Conservation (phyloP, 2,113 vertebrate genomes). For the Jacana jacana region DNA sequence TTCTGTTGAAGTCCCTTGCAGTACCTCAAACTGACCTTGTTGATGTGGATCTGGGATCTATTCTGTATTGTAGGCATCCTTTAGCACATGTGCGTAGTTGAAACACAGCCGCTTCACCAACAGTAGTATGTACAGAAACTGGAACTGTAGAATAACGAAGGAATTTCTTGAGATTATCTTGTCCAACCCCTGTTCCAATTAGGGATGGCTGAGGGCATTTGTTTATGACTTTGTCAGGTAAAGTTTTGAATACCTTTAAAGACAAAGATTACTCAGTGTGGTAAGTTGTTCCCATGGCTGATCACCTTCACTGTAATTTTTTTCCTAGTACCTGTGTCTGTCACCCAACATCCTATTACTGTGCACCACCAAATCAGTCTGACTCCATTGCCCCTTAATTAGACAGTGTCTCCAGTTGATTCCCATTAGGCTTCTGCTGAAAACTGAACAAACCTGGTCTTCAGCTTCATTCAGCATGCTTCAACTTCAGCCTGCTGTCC, state of each 20-base stretch:
- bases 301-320: not conserved
- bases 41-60: not conserved
- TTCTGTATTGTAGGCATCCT: not conserved
- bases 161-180: not conserved
- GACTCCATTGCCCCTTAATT: rapidly evolving
- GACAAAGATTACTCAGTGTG: not conserved
- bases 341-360: not conserved
- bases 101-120: not conserved
- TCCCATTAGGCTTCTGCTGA: not conserved
- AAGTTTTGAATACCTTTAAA: not conserved
- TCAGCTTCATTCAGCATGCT: not conserved
- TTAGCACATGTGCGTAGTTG: not conserved
- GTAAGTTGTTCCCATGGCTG: not conserved
- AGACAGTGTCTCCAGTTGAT: not conserved
- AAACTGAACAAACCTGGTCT: not conserved
- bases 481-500: not conserved
- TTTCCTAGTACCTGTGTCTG: not conserved
- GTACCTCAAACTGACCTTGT: not conserved
- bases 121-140: not conserved
- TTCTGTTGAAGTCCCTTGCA: not conserved
- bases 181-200: not conserved
- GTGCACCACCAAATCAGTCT: not conserved
- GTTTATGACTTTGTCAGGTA: not conserved
- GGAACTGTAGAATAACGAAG: not conserved
- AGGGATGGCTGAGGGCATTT: not conserved